phyloP scores from a whole-genome alignment of 2,113 vertebrate genomes.

The Brachyistius frenatus region DNA sequence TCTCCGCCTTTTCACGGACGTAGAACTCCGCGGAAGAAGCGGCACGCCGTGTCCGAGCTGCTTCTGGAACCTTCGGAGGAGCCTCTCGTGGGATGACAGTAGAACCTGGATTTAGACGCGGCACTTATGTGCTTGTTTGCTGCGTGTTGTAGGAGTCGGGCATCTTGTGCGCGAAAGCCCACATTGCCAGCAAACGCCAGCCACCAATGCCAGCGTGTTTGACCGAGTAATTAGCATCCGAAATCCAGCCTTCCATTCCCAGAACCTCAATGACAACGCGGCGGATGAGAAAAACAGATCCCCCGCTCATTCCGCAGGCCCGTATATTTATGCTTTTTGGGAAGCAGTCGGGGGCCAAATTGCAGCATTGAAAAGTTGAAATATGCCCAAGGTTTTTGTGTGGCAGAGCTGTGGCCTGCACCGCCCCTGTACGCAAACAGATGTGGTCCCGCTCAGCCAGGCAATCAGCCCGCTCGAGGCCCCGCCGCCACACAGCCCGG shows the following conservation, averaged over 20 bases:
- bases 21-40: not conserved
- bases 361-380: conserved; percentile 71
- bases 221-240: conserved; percentile 74
- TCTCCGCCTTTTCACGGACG: conserved; percentile 15
- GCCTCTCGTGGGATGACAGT: conserved; percentile 33
- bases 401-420: conserved; percentile 68
- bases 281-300: conserved; percentile 77
- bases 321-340: conserved; percentile 69
- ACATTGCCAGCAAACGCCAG: conserved; percentile 47
- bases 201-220: conserved; percentile 67
- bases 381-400: conserved; percentile 77
- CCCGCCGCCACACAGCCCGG: conserved; percentile 36
- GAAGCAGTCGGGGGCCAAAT: conserved; percentile 66
- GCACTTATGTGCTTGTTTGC: conserved; percentile 35
- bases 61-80: conserved; percentile 47
- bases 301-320: conserved; percentile 56
- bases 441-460: conserved; percentile 62
- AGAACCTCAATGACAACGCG: conserved; percentile 72
- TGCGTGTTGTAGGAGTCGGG: conserved; percentile 41
- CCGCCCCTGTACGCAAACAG: conserved; percentile 69
- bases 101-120: conserved; percentile 14
- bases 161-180: conserved; percentile 55
- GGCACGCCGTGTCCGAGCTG: not conserved
- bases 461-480: conserved; percentile 53
- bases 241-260: conserved; percentile 74